Base-by-base conservation (phyloP, 2,888 invertebrate genomes). In the Corythucha ciliata region DNA sequence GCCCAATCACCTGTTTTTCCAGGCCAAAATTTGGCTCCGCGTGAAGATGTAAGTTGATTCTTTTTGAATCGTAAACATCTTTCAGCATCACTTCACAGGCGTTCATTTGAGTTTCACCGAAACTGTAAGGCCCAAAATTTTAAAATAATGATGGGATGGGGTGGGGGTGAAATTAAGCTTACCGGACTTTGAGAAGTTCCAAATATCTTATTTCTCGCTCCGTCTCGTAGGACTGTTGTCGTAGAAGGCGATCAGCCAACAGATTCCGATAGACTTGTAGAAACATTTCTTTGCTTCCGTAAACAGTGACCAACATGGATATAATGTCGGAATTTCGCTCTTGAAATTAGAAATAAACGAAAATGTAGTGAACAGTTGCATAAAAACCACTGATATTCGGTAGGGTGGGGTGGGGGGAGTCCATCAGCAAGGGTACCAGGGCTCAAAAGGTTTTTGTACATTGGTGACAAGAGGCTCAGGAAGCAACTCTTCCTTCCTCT, bases 81-180 rank as follows among this genome's bases (percentile, higher is more conserved):
- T 94, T 93, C 27, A 98, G 70, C 98, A 98, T 98, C 0, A 96
- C 94, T 72, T 98, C 97, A 72, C 97, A 98, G 64, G 86, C 89
- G 67, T 94, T 93, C 48, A 98, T 70, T 61, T 94, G 86, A n/a
- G 89, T 81, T 66, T 97, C 96, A 1, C 94, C 96, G 74, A 98
- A 97, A 58, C 89, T 68, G 54, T 16, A 40, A 50, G 34, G 40
- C 10, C 33, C 10, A 40, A 45, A 7, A 18, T 22, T 12, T 7
- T 32, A 40, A 18, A 45, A 36, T 7, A 12, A 12, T 37, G 37
- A 8, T 29, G 29, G 12, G 8, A 12, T 10, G 12, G 8, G 29
- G 12, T 8, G 21, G 16, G n/a, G 21, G 21, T n/a, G 27, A 45
- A 6, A 34, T 41, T 24, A 18, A 16, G 8, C 12, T 36, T 58